These are phyloP conservation scores for Spodoptera picta DNA, from an alignment of 2,888 invertebrate species.

Conservation along the genomic window DNA sequence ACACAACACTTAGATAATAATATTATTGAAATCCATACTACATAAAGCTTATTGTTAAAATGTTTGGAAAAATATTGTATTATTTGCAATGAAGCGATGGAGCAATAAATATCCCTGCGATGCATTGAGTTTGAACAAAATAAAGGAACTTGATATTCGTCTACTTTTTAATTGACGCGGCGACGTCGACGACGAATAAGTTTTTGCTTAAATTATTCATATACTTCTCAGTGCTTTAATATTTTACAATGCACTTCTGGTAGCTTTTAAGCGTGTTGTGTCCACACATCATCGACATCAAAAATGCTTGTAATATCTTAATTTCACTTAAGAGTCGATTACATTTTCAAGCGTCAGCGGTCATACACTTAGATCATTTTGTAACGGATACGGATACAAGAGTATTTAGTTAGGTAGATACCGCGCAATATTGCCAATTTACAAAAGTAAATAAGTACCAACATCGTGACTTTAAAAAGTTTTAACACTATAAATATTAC, in stretches of 20 bases:
- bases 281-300: too few species aligned
- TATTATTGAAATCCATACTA: slow-evolving; percentile 58
- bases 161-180: slow-evolving; percentile 17
- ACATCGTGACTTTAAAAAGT: too few species aligned
- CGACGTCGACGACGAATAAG: background rate
- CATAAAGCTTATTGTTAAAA: slow-evolving; percentile 33
- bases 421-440: too few species aligned
- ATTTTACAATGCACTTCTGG: background rate
- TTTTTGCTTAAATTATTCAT: background rate
- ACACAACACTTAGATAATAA: slow-evolving; percentile 64
- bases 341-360: too few species aligned
- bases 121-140: slow-evolving; percentile 1
- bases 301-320: too few species aligned
- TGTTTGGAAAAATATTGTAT: slow-evolving; percentile 9
- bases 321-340: too few species aligned
- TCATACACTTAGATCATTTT: too few species aligned
- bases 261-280: too few species aligned
- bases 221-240: background rate
- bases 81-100: background rate
- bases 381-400: too few species aligned
- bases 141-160: slow-evolving; percentile 6
- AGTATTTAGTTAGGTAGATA: too few species aligned
- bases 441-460: too few species aligned
- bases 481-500: too few species aligned
- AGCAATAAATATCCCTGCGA: background rate